phyloP scores from a whole-genome alignment of 2,888 invertebrate species.

The Ectropis crepuscularia region DNA sequence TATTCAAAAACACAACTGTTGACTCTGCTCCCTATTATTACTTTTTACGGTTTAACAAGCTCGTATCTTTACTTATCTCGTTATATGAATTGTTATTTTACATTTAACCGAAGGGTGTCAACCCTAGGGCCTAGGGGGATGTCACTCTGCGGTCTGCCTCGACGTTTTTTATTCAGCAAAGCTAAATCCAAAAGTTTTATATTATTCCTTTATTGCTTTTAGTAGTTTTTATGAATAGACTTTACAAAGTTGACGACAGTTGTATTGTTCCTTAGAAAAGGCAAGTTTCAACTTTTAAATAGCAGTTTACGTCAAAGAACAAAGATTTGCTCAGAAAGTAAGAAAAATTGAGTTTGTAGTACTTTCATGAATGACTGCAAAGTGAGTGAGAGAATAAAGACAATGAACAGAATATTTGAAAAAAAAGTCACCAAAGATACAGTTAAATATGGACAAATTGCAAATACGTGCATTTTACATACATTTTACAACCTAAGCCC shows the following conservation, averaged over 20 bases:
- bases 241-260: constrained; percentile 24
- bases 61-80: constrained; percentile 82
- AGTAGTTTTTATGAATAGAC: constrained; percentile 29
- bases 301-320: no score
- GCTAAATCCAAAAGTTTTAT: constrained; percentile 25
- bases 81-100: constrained; percentile 79
- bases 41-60: constrained; percentile 84
- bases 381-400: no score
- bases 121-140: constrained; percentile 53
- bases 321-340: no score
- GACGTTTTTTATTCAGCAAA: constrained; percentile 35
- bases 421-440: no score
- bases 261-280: constrained; percentile 18
- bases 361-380: neutral
- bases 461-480: no score
- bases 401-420: no score
- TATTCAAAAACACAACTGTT: constrained; percentile 69
- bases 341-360: no score
- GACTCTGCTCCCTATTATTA: constrained; percentile 81
- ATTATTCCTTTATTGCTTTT: constrained; percentile 21
- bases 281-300: neutral
- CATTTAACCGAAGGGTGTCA: constrained; percentile 68
- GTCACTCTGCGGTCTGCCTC: constrained; percentile 43
- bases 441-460: no score
- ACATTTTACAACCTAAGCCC: no score